These are phyloP conservation scores for Epizoanthus ramosus DNA, from an alignment of 92 coral and sea anemone genomes.

Conservation along the genomic window DNA sequence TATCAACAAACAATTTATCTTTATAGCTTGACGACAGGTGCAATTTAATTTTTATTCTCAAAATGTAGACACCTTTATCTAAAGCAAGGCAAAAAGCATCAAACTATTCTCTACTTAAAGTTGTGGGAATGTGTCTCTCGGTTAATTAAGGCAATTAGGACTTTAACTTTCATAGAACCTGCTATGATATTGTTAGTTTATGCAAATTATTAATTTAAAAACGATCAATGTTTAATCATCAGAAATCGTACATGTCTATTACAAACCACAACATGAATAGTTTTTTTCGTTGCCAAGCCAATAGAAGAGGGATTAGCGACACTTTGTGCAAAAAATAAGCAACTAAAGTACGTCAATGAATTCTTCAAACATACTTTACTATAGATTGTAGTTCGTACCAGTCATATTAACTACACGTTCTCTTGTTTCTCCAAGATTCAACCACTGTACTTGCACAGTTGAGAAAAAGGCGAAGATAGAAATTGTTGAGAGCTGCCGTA, in stretches of 20 bases:
- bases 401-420: too few relatives aligned
- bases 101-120: too few relatives aligned
- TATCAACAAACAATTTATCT: too few relatives aligned
- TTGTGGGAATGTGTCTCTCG: too few relatives aligned
- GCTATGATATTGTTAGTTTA: conserved; percentile 4
- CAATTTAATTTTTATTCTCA: too few relatives aligned
- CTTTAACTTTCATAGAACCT: not conserved
- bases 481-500: not conserved
- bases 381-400: not conserved
- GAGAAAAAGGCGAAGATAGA: not conserved
- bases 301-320: conserved; percentile 2
- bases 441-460: too few relatives aligned
- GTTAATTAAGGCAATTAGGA: too few relatives aligned
- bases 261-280: conserved; percentile 22
- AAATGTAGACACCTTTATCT: too few relatives aligned
- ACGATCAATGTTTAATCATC: conserved; percentile 34
- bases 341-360: not conserved
- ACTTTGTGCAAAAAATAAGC: not conserved
- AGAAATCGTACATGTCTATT: conserved; percentile 16
- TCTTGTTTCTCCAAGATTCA: too few relatives aligned
- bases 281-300: conserved; percentile 30
- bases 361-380: too few relatives aligned
- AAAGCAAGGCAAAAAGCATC: too few relatives aligned
- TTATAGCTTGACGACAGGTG: too few relatives aligned
- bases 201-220: conserved; percentile 26